These are phyloP conservation scores for Mythimna lalbum DNA, from an alignment of 2,888 invertebrate genomes.

Conservation along the genomic window DNA sequence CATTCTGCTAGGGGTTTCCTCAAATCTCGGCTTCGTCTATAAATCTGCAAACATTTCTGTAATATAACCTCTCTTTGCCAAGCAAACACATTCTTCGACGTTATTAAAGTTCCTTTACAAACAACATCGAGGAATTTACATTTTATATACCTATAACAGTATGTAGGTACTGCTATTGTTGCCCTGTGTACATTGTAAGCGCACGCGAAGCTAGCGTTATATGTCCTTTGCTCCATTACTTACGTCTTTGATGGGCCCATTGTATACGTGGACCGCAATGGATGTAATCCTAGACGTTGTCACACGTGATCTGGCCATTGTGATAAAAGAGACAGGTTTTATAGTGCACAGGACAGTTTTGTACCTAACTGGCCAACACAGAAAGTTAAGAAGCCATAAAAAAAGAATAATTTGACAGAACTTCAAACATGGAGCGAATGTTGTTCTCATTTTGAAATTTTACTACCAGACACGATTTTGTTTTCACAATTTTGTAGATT, in stretches of 20 bases:
- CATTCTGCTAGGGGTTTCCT: conserved; percentile 28
- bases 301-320: conserved; percentile 9
- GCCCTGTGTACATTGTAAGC: conserved; percentile 26
- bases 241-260: conserved; percentile 48
- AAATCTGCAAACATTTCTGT: conserved; percentile 39
- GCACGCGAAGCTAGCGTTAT: conserved; percentile 29
- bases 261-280: conserved; percentile 41
- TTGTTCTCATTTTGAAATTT: conserved; percentile 12
- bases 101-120: conserved; percentile 55
- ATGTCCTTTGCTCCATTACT: conserved; percentile 49
- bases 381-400: not conserved
- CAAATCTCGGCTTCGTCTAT: conserved; percentile 21
- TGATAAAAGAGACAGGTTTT: conserved; percentile 9
- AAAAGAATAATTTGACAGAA: conserved; percentile 11
- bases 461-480: conserved; percentile 13
- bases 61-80: conserved; percentile 4
- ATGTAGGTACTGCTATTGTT: conserved; percentile 30
- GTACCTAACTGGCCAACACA: conserved; percentile 12
- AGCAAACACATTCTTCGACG: conserved; percentile 36
- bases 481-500: conserved; percentile 14
- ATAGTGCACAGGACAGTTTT: conserved; percentile 3
- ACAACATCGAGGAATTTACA: conserved; percentile 43
- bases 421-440: conserved; percentile 19
- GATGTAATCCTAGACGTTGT: conserved; percentile 44
- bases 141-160: conserved; percentile 26